These are phyloP conservation scores for Scaptomyza caliginosa DNA, from an alignment of 2,888 invertebrate genomes.

Conservation along the genomic window DNA sequence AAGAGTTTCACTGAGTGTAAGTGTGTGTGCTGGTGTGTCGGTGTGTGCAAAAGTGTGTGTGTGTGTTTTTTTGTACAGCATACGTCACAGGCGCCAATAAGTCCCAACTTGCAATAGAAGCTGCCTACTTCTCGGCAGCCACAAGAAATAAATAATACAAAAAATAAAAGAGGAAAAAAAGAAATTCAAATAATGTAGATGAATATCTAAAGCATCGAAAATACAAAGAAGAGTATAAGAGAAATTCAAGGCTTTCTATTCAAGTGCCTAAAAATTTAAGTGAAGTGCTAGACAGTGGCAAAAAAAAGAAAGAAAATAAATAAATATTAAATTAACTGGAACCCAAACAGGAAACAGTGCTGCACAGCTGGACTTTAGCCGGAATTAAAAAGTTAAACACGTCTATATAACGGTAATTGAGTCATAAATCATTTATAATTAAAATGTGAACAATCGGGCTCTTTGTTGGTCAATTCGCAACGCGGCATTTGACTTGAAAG, in stretches of 20 bases:
- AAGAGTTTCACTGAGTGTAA: constrained; percentile 6
- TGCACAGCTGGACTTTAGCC: neutral
- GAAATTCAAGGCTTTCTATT: constrained; percentile 33
- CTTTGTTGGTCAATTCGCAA: constrained; percentile 18
- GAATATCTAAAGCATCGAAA: constrained; percentile 24
- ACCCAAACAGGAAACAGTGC: constrained; percentile 9
- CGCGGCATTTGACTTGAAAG: constrained; percentile 36
- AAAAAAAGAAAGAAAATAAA: neutral
- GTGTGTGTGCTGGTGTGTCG: constrained; percentile 11
- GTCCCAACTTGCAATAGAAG: constrained; percentile 46
- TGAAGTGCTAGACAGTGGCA: constrained; percentile 53
- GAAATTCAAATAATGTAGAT: constrained; percentile 32
- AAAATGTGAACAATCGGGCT: constrained; percentile 14
- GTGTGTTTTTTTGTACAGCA: constrained; percentile 31
- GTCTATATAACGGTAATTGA: constrained; percentile 66
- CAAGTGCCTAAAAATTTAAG: constrained; percentile 36
- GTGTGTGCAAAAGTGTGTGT: constrained; percentile 15
- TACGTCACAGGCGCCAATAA: constrained; percentile 46
- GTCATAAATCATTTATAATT: constrained; percentile 65
- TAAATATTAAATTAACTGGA: constrained; percentile 11
- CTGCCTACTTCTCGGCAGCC: constrained; percentile 38
- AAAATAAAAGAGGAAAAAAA: constrained; percentile 24
- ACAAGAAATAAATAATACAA: constrained; percentile 34
- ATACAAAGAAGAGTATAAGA: constrained; percentile 17
- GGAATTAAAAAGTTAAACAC: constrained; percentile 15